Conservation (phyloP, 2,113 vertebrate species). For the Oryzias melastigma region DNA sequence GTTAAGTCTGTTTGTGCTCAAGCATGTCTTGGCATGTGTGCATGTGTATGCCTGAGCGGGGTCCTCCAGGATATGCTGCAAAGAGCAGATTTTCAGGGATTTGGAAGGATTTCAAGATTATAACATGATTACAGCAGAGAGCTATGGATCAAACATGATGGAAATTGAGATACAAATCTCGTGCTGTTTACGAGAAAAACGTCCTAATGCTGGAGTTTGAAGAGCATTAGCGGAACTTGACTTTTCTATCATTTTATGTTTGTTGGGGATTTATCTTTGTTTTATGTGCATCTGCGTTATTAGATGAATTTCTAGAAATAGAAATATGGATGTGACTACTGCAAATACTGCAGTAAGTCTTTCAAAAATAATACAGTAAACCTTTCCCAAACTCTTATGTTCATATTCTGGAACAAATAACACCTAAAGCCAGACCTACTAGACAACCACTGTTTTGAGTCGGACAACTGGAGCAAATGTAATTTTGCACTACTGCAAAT, state of each 20-base stretch:
- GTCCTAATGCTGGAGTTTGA: conserved; percentile 14
- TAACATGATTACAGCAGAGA: conserved; percentile 55
- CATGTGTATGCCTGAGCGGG: not conserved
- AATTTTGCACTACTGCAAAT: conserved; percentile 28
- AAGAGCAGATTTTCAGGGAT: conserved; percentile 67
- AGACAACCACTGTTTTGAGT: conserved; percentile 42
- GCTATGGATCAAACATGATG: conserved; percentile 37
- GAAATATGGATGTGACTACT: too few species aligned
- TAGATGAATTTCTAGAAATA: too few species aligned
- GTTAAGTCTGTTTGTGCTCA: conserved; percentile 1
- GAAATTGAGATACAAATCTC: conserved; percentile 46
- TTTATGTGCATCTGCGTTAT: not conserved
- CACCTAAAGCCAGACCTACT: conserved; percentile 18
- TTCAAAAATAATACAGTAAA: not conserved
- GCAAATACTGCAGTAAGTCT: too few species aligned
- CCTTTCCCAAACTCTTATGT: not conserved
- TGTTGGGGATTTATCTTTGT: not conserved
- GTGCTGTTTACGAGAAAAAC: conserved; percentile 21
- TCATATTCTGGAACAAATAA: conserved; percentile 8
- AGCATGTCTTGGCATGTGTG: not conserved
- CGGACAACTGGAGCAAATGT: conserved; percentile 52
- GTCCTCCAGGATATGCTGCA: not conserved
- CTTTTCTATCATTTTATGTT: conserved; percentile 2
- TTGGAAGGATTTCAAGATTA: conserved; percentile 76
- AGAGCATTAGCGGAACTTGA: not conserved